Evolutionary conservation across 2,113 vertebrate genomes (phyloP).

Genomic region (Axis porcinus): DNA sequence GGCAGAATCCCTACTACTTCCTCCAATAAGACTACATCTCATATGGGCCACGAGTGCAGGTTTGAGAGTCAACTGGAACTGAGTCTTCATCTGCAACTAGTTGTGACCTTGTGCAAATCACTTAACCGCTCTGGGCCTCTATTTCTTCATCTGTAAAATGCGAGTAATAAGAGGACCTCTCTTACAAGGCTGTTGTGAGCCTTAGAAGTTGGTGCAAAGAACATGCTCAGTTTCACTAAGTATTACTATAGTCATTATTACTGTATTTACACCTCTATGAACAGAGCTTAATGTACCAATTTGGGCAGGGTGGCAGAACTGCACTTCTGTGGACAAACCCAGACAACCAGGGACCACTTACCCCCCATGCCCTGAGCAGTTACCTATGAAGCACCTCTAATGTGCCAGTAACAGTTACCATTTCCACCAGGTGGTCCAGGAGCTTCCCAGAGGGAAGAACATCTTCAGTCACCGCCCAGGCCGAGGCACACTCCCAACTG

Average conservation of each 20-base stretch:
- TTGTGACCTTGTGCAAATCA: not conserved
- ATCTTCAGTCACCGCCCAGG: not conserved
- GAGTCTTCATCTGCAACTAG: not conserved
- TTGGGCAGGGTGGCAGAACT: not conserved
- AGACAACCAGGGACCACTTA: not conserved
- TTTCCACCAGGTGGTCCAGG: not conserved
- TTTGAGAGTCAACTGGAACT: not conserved
- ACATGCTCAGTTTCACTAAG: not conserved
- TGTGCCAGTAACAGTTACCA: not conserved
- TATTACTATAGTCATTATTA: not conserved
- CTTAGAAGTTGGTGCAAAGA: not conserved
- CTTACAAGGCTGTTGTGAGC: not conserved
- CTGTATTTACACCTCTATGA: not conserved
- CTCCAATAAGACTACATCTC: not conserved
- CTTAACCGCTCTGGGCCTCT: not conserved
- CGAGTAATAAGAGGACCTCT: not conserved
- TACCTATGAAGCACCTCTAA: not conserved
- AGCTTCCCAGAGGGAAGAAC: not conserved
- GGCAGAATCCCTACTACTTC: not conserved
- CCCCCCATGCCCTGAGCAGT: not conserved
- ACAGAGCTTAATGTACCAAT: not conserved
- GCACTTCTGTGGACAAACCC: not conserved
- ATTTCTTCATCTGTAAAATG: not conserved
- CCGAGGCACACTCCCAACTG: too few species aligned
- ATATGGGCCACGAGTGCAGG: not conserved